Base-by-base conservation (phyloP, 1,140 invertebrate species). In the Littorina saxatilis region DNA sequence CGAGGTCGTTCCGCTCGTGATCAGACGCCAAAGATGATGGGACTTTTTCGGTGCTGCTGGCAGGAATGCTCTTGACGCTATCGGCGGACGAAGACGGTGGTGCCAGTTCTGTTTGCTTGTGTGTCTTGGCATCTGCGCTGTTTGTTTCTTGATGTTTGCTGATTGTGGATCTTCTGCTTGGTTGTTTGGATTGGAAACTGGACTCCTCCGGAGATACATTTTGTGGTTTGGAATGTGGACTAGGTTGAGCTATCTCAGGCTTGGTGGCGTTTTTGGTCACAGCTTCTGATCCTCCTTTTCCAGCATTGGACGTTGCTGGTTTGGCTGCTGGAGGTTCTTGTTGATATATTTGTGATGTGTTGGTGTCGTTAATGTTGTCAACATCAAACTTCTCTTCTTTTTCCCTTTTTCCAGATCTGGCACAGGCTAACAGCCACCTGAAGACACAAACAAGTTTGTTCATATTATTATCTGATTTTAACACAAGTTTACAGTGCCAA, bases 361-460 rank as follows among this genome's bases (percentile, higher is more conserved):
- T 63, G 29, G 11, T 35, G 61, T 58, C 23, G 7, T n/a, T n/a
- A n/a, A 63, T 43, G 29, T 77, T 94, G 11, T 95, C 95, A 2
- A 97, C 93, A 0, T 95, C 88, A 90, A 94, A 95, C 0, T 91
- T 87, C 0, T 88, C 89, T 85, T 96, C 96, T 43, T 94, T 88
- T 4, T 95, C 92, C 5, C 93, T 90, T 27, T 89, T 87, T 1
- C 94, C 94, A 9, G 92, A 86, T 13, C 89, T 87, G 11, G 95
- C 94, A 92, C 96, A 97, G 35, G 94, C 92, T 52, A 96, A 89
- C 39, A 98, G 88, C 97, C 97, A 98, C 23, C 91, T 92, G 82
- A 50, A 86, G 82, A n/a, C 66, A 63, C 13, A 87, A 68, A 52
- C 35, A 68, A 9, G n/a, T n/a, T n/a, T n/a, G n/a, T n/a, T n/a